Evolutionary conservation across 2,888 invertebrate species (phyloP).

Genomic region (Drosophila cognata): DNA sequence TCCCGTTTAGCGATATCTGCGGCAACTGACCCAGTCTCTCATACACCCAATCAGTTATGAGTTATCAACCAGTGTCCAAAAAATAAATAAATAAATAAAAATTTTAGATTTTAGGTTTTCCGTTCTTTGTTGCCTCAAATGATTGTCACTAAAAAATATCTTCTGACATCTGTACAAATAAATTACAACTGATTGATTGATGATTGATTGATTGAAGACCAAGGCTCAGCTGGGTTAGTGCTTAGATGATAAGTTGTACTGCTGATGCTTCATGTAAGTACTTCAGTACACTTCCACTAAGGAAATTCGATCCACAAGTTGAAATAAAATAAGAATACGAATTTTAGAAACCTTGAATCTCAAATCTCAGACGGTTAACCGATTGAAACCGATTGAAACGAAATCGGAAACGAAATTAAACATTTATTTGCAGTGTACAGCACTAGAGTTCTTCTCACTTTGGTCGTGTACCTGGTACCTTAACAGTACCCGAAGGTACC

Average conservation of each 20-base stretch:
- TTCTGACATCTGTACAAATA: not conserved
- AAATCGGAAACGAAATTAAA: not conserved
- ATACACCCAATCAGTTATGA: not conserved
- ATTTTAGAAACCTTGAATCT: not conserved
- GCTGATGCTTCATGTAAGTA: not conserved
- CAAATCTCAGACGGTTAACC: not conserved
- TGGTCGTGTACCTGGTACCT: no score
- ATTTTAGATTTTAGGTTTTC: not conserved
- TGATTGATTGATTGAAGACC: not conserved
- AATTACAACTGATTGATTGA: not conserved
- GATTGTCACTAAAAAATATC: not conserved
- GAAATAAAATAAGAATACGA: not conserved
- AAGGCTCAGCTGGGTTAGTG: not conserved
- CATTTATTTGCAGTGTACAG: not conserved
- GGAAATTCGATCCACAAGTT: not conserved
- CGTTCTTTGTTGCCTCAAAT: not conserved
- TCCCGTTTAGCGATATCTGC: constrained; percentile 1
- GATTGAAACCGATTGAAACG: not conserved
- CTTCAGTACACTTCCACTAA: not conserved
- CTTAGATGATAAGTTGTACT: not conserved
- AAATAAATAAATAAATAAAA: not conserved
- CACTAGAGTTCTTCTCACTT: not conserved
- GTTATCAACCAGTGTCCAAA: not conserved
- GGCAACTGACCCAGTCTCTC: constrained; percentile 12
- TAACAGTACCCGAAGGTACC: no score